Base-by-base conservation (phyloP, 2,113 vertebrate genomes). In the Xiphophorus hellerii region DNA sequence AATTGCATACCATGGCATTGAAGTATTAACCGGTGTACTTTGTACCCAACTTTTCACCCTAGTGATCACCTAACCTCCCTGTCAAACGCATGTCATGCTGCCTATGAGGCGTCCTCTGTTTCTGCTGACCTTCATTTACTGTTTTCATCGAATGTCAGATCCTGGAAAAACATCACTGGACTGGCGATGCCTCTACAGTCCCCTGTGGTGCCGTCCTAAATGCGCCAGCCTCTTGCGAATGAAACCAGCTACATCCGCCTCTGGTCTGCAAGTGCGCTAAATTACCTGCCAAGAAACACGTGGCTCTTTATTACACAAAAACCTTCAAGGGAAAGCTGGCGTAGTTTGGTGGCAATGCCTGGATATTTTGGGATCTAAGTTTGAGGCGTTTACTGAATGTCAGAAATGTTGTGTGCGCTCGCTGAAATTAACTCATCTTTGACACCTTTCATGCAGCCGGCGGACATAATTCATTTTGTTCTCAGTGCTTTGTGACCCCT, bases 361-460 rank as follows among this genome's bases (percentile, higher is more conserved):
- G 25, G 73, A 42, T 66, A 70, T 74, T 66, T 76, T 13, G 29
- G 37, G 9, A 72, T 27, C 30, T 48, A 6, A n/a, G 68, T 68
- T 60, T 28, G 61, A 48, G 63, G 33, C 62, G 9, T 51, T 70
- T 68, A 48, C 74, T 72, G 69, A 15, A 78, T 68, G 69, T 76
- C 74, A 74, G 13, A 71, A 20, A 65, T 51, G 48, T 72, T n/a
- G 66, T 9, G 68, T 37, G 73, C 66, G 17, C 73, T 77, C 82
- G 68, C 15, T 2, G 58, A 27, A n/a, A 42, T 71, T 31, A 65
- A 76, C 65, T 58, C 31, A n/a, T 65, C 51, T 68, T 42, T 71
- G 61, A 84, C 72, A 79, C 25, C 30, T 69, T 77, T 51, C 66
- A 82, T 29, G 69, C 60, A 78, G 54, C 77, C 48, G n/a, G 35